Base-by-base conservation (phyloP, 2,797 vertebrate species). In the Austrolebias charrua region DNA sequence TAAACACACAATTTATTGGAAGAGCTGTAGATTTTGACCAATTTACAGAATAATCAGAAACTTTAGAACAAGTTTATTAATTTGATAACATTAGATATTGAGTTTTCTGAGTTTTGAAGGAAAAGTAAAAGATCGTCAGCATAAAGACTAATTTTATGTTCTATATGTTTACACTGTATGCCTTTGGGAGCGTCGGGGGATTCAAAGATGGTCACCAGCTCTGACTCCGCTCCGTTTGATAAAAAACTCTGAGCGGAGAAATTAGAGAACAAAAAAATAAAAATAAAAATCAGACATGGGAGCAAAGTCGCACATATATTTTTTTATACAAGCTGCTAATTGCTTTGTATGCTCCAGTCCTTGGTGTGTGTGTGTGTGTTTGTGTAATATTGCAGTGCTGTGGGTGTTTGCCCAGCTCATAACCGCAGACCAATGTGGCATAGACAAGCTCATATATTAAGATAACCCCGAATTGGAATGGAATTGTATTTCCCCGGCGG, bases 391-490 rank as follows among this genome's bases (percentile, higher is more conserved):
- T 83, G 81, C 74, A 62, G 67, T 80, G 85, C 84, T 84, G 87
- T 85, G 88, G 88, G 87, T 90, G 89, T 90, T 88, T 88, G 87
- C 83, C 82, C 66, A 74, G 79, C 86, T 91, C 86, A 90, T 91
- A 91, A 91, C 83, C 70, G 81, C 84, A 80, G 84, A 87, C 86
- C 87, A 85, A 78, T 78, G 87, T 83, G 89, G 88, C 74, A 59
- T 68, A 90, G 89, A 89, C 88, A 83, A 88, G 89, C 89, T 91
- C 86, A 79, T 91, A 88, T 91, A 92, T 92, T 92, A 92, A 92
- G 91, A 92, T 91, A 90, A 92, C 87, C 90, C 83, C 66, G 83
- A 87, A 90, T 90, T 77, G 67, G 87, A 91, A 86, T 90, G 82
- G 90, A 91, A 90, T 90, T 87, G 90, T 89, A 90, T 92, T 92